Evolutionary conservation across 2,113 vertebrate species (phyloP).

Genomic region (Heloderma charlesbogerti): DNA sequence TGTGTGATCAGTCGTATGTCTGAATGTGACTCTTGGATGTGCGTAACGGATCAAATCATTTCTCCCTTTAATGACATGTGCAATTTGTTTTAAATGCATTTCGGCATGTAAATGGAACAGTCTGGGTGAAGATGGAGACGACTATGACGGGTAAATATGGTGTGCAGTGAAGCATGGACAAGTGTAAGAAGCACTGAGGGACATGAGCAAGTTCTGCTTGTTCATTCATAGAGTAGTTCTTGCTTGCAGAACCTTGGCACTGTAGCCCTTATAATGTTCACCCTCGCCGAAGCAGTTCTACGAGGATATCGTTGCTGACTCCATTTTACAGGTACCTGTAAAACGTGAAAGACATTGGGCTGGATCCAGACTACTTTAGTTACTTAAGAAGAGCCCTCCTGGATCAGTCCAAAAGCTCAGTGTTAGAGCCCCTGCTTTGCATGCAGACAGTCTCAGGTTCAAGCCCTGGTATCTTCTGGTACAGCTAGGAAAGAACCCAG

Average conservation of each 20-base stretch:
- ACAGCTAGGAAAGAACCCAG: too few relatives aligned
- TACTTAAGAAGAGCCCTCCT: background rate
- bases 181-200: too few relatives aligned
- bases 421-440: too few relatives aligned
- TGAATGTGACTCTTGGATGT: background rate
- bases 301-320: background rate
- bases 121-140: conserved; percentile 67
- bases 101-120: conserved; percentile 46
- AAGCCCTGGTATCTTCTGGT: too few relatives aligned
- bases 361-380: too few relatives aligned
- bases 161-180: background rate
- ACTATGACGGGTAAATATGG: conserved; percentile 69
- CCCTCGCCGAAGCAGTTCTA: background rate
- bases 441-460: too few relatives aligned
- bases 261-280: background rate
- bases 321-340: background rate
- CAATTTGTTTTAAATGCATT: background rate
- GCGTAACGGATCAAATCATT: too few relatives aligned
- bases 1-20: background rate
- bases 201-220: too few relatives aligned
- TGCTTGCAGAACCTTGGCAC: background rate
- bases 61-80: background rate
- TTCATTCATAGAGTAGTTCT: background rate
- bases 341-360: background rate
- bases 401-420: too few relatives aligned